Conservation (phyloP, 1,140 invertebrate genomes). For the Leptestheria dahalacensis region DNA sequence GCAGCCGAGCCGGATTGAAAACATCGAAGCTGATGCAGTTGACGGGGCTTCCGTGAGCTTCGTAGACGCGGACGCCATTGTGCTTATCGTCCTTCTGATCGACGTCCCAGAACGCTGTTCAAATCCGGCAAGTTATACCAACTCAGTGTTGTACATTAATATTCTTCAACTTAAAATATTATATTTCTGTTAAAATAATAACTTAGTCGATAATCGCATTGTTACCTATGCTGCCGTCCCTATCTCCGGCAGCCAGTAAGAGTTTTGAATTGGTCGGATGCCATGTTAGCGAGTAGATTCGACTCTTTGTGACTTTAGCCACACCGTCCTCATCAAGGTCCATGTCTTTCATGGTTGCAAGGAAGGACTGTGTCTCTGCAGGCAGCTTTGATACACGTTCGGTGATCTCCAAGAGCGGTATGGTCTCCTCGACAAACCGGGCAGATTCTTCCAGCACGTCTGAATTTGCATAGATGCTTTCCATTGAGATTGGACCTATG, state of each 20-base stretch:
- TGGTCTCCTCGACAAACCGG: conserved; percentile 1
- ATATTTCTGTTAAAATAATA: too few species aligned
- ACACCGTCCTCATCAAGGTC: conserved; percentile 1
- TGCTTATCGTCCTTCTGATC: conserved; percentile 9
- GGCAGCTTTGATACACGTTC: background rate
- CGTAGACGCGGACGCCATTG: conserved; percentile 13
- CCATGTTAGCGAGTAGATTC: conserved; percentile 20
- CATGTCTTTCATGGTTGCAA: background rate
- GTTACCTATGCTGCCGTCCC: conserved; percentile 19
- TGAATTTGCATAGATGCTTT: background rate
- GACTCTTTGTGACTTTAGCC: conserved; percentile 16
- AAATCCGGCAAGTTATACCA: background rate
- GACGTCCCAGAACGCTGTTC: conserved; percentile 19
- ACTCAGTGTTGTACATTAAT: background rate
- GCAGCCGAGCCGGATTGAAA: conserved; percentile 17
- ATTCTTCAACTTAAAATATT: too few species aligned
- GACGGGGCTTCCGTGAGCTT: conserved; percentile 16
- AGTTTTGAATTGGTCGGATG: conserved; percentile 20
- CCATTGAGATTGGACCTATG: background rate
- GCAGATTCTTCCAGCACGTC: background rate
- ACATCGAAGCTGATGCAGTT: conserved; percentile 20
- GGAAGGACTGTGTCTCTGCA: background rate
- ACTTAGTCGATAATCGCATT: too few species aligned
- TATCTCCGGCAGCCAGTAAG: conserved; percentile 18
- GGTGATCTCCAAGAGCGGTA: background rate